Conservation (phyloP, 2,888 invertebrate species). For the Clusia tigrina region DNA sequence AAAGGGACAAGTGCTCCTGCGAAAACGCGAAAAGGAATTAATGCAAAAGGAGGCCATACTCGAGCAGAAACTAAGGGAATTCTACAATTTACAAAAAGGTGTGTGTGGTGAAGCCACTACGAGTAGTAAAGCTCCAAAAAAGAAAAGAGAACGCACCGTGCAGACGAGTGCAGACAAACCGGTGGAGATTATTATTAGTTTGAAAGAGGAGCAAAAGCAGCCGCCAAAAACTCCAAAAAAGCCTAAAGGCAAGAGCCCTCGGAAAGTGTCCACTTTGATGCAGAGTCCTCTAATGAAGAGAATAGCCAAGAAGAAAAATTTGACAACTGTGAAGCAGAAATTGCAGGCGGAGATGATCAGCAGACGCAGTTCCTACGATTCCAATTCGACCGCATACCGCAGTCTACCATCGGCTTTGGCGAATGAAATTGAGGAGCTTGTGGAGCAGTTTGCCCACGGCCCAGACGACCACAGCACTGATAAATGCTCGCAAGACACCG, state of each 20-base stretch:
- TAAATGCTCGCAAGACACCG: not conserved
- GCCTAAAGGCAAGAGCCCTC: conserved; percentile 37
- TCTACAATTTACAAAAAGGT: conserved; percentile 44
- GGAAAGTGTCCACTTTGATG: conserved; percentile 38
- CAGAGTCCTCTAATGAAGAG: conserved; percentile 27
- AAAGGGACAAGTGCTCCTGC: conserved; percentile 12
- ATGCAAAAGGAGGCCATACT: conserved; percentile 51
- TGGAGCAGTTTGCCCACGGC: too few relatives aligned
- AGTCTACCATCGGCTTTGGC: conserved; percentile 47
- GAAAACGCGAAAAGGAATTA: conserved; percentile 48
- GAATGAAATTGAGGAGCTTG: conserved; percentile 22
- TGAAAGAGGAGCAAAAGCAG: conserved; percentile 43
- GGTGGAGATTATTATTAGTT: conserved; percentile 56
- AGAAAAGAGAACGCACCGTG: not conserved
- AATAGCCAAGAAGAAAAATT: conserved; percentile 24
- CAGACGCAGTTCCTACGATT: conserved; percentile 49
- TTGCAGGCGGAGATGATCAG: not conserved
- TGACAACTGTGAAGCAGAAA: not conserved
- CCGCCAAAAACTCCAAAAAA: conserved; percentile 32
- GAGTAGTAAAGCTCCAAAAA: not conserved
- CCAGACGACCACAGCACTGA: conserved; percentile 5
- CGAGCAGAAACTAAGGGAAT: conserved; percentile 45
- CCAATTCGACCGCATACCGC: conserved; percentile 55
- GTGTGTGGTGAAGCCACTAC: not conserved
- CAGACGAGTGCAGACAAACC: conserved; percentile 35